Evolutionary conservation across 2,113 vertebrate genomes (phyloP), one percentile per base, ranked within the genome.

Genomic region (Spea multiplicata): DNA sequence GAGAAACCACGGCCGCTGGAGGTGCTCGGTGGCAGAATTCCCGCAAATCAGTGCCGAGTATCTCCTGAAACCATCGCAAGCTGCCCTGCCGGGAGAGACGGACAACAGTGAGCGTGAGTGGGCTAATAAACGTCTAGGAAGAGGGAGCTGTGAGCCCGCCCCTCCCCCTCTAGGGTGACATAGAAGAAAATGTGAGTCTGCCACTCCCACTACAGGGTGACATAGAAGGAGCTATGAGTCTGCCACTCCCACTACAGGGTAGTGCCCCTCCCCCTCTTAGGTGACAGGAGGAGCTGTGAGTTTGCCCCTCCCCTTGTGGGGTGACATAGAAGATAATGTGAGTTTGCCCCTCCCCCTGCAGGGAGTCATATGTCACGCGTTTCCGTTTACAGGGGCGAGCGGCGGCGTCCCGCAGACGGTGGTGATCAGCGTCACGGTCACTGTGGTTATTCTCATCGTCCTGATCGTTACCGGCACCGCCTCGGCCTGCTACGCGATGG

Each of bases 81-180:
- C 30, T 30, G 30, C 30, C 30, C 30, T 1, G 30, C 30, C 30
- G 30, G 30, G 30, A 30, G 30, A 30, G 30, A 30, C 30, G 30
- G 30, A 30, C 30, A 30, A 30, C 30, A 30, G 30, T 30, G 30
- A 30, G 30, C 30, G 30, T 30, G 30, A 30, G 30, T 30, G 30
- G 30, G 30, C 30, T 30, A 30, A 30, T 30, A 30, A 30, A 30
- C 30, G 30, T 30, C 30, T 30, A 30, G 30, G 30, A 30, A 30
- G 30, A 30, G 30, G 30, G 30, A 30, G 30, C 30, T 30, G 30
- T 30, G 30, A 30, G 30, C n/a, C n/a, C n/a, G n/a, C n/a, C 70
- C 17, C 30, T 59, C 30, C 72, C 57, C 8, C n/a, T 53, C 16
- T 30, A 72, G 71, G 30, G 52, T 59, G 52, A 73, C 45, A 72